Evolutionary conservation across 2,113 vertebrate genomes (phyloP).

Genomic region (Catharus minimus): DNA sequence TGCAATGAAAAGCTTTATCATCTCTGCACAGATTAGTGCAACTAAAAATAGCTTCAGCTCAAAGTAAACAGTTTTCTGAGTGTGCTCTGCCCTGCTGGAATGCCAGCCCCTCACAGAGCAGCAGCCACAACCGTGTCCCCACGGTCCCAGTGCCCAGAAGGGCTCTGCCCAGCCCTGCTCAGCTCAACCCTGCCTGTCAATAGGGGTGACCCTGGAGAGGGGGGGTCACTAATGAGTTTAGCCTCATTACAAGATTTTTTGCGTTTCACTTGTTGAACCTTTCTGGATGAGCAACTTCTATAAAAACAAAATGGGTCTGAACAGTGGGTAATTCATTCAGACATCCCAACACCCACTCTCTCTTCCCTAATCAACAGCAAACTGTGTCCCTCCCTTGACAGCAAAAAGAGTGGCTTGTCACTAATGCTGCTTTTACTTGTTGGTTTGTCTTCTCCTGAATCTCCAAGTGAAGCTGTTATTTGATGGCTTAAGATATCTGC

Average conservation of each 20-base stretch:
- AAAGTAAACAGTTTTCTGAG: conserved; percentile 68
- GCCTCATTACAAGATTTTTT: not conserved
- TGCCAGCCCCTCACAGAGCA: not conserved
- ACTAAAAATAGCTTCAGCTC: conserved; percentile 73
- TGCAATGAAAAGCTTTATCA: conserved; percentile 72
- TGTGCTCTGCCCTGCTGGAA: conserved; percentile 38
- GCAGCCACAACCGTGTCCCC: not conserved
- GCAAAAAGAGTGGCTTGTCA: not conserved
- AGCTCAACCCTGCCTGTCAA: accelerated
- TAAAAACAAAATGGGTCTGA: not conserved
- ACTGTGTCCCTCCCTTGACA: not conserved
- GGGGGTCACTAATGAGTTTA: not conserved
- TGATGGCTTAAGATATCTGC: conserved; percentile 6
- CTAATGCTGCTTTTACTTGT: not conserved
- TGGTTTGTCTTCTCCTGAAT: not conserved
- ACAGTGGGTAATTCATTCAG: not conserved
- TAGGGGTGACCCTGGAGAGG: not conserved
- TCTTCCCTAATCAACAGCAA: conserved; percentile 1
- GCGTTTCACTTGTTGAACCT: conserved; percentile 2
- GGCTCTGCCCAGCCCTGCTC: not conserved
- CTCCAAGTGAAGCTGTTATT: not conserved
- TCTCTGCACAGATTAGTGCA: conserved; percentile 71
- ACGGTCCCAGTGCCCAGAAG: not conserved
- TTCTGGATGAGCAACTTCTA: conserved; percentile 1
- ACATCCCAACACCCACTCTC: not conserved